These are phyloP conservation scores for Sarotherodon lohbergeri DNA, from an alignment of 2,113 vertebrate species.

Conservation along the genomic window DNA sequence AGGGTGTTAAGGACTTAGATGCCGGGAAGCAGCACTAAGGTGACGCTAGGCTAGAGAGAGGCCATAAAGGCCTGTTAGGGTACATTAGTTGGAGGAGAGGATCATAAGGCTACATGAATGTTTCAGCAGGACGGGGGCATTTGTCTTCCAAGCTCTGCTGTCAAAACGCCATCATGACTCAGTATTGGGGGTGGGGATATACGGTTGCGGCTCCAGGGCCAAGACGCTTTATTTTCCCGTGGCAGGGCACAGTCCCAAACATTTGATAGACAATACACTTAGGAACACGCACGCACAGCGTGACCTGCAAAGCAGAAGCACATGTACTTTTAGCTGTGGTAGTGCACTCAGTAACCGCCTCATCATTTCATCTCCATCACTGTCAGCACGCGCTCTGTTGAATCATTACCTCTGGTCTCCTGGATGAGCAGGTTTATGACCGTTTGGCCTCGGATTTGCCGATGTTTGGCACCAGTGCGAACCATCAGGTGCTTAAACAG, in stretches of 20 bases:
- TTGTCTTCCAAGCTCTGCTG: slow-evolving; percentile 52
- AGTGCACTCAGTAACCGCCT: slow-evolving; percentile 23
- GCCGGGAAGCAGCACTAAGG: slow-evolving; percentile 66
- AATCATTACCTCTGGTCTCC: slow-evolving; percentile 9
- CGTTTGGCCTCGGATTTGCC: not conserved
- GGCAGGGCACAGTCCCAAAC: not conserved
- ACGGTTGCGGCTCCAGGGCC: slow-evolving; percentile 5
- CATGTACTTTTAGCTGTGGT: slow-evolving; percentile 35
- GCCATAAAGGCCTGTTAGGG: slow-evolving; percentile 70
- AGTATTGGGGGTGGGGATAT: not conserved
- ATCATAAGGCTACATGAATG: slow-evolving; percentile 70
- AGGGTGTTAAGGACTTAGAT: slow-evolving; percentile 69
- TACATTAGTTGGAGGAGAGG: slow-evolving; percentile 71
- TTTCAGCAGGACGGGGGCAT: slow-evolving; percentile 62
- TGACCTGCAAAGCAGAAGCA: not conserved
- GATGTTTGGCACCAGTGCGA: not conserved
- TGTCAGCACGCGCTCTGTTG: slow-evolving; percentile 6
- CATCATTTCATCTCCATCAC: slow-evolving; percentile 31
- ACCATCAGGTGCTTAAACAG: slow-evolving; percentile 61
- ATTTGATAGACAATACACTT: not conserved
- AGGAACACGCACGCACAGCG: not conserved
- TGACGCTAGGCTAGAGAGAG: slow-evolving; percentile 67
- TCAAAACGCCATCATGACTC: slow-evolving; percentile 62
- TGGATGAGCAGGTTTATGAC: slow-evolving; percentile 21
- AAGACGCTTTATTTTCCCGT: slow-evolving; percentile 24